A percentile compares a stretch with the other conserved stretches of the same genome.
Conservation (phyloP, 2,113 vertebrate genomes). For the Maccullochella peelii region DNA sequence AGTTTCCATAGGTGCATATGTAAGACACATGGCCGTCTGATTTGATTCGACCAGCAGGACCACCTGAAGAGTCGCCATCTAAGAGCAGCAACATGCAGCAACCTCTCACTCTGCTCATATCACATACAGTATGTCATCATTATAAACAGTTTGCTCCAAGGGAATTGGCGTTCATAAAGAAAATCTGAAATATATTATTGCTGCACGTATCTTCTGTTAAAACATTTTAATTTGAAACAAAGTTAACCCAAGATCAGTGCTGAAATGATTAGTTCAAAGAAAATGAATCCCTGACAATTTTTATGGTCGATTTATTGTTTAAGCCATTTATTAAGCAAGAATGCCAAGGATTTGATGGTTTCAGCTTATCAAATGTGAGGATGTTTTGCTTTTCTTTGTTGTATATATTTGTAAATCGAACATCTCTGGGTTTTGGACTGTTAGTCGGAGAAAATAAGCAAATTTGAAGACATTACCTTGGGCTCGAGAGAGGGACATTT, state of each 20-base stretch:
- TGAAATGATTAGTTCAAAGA: background rate
- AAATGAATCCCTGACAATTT: background rate
- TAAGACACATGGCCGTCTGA: conserved; percentile 7
- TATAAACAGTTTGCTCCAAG: background rate
- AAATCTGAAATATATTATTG: too few relatives aligned
- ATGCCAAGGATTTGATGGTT: too few relatives aligned
- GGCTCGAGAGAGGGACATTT: background rate
- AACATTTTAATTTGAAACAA: background rate
- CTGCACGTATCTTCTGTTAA: too few relatives aligned
- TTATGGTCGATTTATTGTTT: background rate
- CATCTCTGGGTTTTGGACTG: background rate
- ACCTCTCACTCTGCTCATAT: conserved; percentile 29
- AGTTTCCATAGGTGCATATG: conserved; percentile 28
- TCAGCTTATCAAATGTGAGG: background rate
- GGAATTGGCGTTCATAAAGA: background rate
- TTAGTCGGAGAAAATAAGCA: background rate
- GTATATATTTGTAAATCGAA: background rate
- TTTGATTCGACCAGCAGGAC: conserved; percentile 36
- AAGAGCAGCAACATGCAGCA: background rate
- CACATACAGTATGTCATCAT: background rate
- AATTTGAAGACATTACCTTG: background rate
- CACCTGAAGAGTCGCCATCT: conserved; percentile 25
- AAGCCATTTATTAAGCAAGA: background rate
- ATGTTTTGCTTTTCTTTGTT: background rate
- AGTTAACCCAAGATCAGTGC: background rate